Conservation (phyloP, 2,113 vertebrate genomes). For the Grammomys surdaster region DNA sequence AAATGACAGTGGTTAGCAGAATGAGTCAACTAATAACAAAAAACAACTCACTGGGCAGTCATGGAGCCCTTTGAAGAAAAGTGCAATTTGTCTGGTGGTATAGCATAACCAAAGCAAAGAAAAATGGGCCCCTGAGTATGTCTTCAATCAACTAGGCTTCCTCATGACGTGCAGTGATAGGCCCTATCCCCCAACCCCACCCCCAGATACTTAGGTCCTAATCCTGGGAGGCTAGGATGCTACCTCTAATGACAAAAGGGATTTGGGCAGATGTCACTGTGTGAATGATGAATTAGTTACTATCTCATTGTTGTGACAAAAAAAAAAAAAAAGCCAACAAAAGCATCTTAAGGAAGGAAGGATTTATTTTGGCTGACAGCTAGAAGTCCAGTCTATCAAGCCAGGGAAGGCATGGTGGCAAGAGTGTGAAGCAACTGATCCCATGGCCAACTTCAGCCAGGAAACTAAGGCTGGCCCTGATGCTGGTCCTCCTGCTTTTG, state of each 20-base stretch:
- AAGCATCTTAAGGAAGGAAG: background rate
- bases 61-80: constrained; percentile 19
- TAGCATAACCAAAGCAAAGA: constrained; percentile 9
- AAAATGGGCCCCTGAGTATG: background rate
- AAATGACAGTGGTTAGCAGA: constrained; percentile 54
- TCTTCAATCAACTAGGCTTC: background rate
- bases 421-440: background rate
- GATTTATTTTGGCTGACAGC: background rate
- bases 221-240: background rate
- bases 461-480: background rate
- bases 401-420: background rate
- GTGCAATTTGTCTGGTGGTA: background rate
- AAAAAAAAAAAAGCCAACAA: background rate
- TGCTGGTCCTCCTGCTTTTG: background rate
- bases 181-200: background rate
- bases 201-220: background rate
- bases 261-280: background rate
- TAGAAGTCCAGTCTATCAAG: too few relatives aligned
- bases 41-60: constrained; percentile 61
- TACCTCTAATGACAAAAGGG: background rate
- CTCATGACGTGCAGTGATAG: background rate
- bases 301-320: background rate
- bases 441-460: background rate
- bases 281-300: background rate
- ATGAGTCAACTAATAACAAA: constrained; percentile 70